phyloP scores from a whole-genome alignment of 2,113 vertebrate species.

The Varanus salvator region DNA sequence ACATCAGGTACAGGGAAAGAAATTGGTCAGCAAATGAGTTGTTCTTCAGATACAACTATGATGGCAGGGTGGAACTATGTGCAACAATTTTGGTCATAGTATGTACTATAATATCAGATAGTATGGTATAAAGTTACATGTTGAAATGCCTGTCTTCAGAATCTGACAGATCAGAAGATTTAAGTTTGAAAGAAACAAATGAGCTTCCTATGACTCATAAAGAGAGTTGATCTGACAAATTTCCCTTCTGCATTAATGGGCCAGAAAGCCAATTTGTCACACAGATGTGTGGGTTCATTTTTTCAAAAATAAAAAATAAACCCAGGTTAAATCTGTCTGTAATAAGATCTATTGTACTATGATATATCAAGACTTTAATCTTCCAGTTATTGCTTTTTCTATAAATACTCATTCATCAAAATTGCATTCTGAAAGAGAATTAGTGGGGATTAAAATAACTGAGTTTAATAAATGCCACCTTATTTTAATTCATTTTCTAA shows the following conservation, averaged over 20 bases:
- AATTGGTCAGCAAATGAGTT: not conserved
- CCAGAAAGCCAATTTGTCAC: not conserved
- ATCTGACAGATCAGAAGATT: not conserved
- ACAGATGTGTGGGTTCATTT: not conserved
- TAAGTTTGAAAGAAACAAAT: constrained; percentile 17
- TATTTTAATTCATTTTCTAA: not conserved
- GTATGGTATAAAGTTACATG: not conserved
- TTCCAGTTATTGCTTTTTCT: not conserved
- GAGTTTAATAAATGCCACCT: not conserved
- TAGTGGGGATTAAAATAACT: constrained; percentile 16
- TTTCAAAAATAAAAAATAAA: not conserved
- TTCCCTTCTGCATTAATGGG: not conserved
- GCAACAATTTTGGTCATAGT: not conserved
- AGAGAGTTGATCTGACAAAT: not conserved
- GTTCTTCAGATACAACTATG: not conserved
- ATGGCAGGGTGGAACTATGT: not conserved
- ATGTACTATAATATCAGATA: not conserved
- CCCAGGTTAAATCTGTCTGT: not conserved
- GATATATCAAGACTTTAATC: constrained; percentile 31
- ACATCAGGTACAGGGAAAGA: not conserved
- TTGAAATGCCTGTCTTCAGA: constrained; percentile 1
- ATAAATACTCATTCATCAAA: constrained; percentile 18
- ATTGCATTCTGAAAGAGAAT: constrained; percentile 1
- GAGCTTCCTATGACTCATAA: not conserved
- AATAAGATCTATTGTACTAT: not conserved